phyloP scores from a whole-genome alignment of 2,797 vertebrate species.

The Psittacula derbiana region DNA sequence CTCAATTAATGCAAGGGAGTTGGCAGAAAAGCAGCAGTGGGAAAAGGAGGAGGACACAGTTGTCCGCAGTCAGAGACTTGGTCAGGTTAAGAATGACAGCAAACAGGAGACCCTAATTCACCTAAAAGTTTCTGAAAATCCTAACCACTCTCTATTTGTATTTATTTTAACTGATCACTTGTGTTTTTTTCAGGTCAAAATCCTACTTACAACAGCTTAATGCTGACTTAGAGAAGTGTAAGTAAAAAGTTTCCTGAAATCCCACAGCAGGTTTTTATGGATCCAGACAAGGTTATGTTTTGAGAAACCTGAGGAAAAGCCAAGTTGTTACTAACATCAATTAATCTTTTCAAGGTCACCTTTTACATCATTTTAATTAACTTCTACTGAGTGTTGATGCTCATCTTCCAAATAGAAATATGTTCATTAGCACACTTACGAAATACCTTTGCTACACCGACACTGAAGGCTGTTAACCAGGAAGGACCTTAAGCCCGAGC shows the following conservation, averaged over 20 bases:
- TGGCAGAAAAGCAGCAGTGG: background rate
- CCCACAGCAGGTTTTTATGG: background rate
- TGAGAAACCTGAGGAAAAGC: background rate
- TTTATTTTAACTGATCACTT: background rate
- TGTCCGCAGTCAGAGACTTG: background rate
- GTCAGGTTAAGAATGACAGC: background rate
- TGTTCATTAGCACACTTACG: slow-evolving; percentile 26
- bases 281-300: background rate
- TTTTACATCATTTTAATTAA: slow-evolving; percentile 69
- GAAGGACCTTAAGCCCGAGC: background rate
- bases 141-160: background rate
- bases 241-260: background rate
- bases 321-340: slow-evolving; percentile 13
- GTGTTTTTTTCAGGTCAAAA: background rate
- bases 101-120: background rate
- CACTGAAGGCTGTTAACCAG: background rate
- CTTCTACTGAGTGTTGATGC: slow-evolving; percentile 27
- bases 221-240: background rate
- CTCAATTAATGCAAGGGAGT: background rate
- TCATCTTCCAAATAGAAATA: slow-evolving; percentile 43
- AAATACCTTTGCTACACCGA: background rate
- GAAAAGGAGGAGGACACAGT: background rate
- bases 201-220: background rate
- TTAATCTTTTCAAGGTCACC: slow-evolving; percentile 49
- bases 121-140: background rate